A percentile compares a stretch with the other conserved stretches of the same genome.
Conservation (phyloP, 2,113 vertebrate genomes). For the Nannospalax galili region DNA sequence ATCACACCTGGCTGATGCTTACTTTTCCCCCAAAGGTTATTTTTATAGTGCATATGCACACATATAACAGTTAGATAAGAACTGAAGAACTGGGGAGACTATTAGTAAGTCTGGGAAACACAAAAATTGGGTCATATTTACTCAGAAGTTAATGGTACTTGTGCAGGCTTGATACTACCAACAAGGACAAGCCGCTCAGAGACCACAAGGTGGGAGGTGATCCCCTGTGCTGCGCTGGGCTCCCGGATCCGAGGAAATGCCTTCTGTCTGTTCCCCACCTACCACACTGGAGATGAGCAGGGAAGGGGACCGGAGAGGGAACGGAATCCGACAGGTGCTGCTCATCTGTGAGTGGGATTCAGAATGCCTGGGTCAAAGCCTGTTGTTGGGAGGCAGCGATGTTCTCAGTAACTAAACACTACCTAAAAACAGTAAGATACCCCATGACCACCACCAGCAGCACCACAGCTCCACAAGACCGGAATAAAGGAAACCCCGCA, state of each 20-base stretch:
- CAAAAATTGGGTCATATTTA: rapidly evolving
- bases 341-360: too few relatives aligned
- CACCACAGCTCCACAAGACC: not conserved
- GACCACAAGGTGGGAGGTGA: rapidly evolving
- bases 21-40: too few relatives aligned
- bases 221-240: rapidly evolving
- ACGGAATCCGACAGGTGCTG: rapidly evolving
- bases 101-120: not conserved
- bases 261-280: not conserved
- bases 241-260: not conserved
- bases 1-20: too few relatives aligned
- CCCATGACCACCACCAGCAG: rapidly evolving
- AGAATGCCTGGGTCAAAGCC: rapidly evolving
- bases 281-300: not conserved
- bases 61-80: too few relatives aligned
- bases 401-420: rapidly evolving
- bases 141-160: not conserved
- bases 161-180: rapidly evolving
- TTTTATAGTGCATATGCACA: too few relatives aligned
- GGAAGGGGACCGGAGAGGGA: not conserved
- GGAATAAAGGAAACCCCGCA: too few relatives aligned
- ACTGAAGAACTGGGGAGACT: not conserved
- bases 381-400: rapidly evolving
- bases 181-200: rapidly evolving
- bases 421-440: not conserved